Evolutionary conservation across 1,140 invertebrate species (phyloP).

Genomic region (Penaeus japonicus): DNA sequence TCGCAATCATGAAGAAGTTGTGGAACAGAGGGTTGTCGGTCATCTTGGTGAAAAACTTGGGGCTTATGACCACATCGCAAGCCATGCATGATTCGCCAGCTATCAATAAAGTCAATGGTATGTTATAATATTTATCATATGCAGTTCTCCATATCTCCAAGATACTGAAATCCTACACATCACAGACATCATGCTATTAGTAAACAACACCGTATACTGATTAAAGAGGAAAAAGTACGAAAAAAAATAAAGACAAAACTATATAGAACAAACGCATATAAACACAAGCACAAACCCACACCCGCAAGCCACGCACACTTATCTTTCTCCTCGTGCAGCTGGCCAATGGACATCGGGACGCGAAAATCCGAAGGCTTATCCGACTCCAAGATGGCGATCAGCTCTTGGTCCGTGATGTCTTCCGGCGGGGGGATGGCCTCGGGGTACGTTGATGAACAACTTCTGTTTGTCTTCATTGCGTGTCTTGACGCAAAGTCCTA

Average conservation of each 20-base stretch:
- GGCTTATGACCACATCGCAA: constrained; percentile 81
- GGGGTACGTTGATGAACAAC: constrained; percentile 80
- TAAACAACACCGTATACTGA: too few relatives aligned
- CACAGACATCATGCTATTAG: too few relatives aligned
- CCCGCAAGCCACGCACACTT: constrained; percentile 69
- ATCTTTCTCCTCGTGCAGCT: constrained; percentile 78
- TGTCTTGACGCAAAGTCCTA: constrained; percentile 86
- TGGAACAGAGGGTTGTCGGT: constrained; percentile 75
- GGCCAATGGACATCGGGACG: constrained; percentile 88
- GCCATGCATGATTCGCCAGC: constrained; percentile 74
- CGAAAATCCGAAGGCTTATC: constrained; percentile 76
- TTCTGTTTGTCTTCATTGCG: constrained; percentile 74
- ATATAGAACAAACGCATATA: not conserved
- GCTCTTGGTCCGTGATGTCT: constrained; percentile 79
- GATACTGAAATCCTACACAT: too few relatives aligned
- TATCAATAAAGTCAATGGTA: constrained; percentile 61
- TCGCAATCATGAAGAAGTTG: constrained; percentile 78
- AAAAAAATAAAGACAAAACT: too few relatives aligned
- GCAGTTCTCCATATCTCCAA: too few relatives aligned
- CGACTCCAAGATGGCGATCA: constrained; percentile 75
- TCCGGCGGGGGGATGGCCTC: constrained; percentile 79
- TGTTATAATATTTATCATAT: too few relatives aligned
- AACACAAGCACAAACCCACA: not conserved
- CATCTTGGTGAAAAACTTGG: constrained; percentile 74
- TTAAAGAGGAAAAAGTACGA: too few relatives aligned